A percentile compares a stretch with the other conserved stretches of the same genome.
phyloP scores from a whole-genome alignment of 2,888 invertebrate genomes.

The Dryobota labecula region DNA sequence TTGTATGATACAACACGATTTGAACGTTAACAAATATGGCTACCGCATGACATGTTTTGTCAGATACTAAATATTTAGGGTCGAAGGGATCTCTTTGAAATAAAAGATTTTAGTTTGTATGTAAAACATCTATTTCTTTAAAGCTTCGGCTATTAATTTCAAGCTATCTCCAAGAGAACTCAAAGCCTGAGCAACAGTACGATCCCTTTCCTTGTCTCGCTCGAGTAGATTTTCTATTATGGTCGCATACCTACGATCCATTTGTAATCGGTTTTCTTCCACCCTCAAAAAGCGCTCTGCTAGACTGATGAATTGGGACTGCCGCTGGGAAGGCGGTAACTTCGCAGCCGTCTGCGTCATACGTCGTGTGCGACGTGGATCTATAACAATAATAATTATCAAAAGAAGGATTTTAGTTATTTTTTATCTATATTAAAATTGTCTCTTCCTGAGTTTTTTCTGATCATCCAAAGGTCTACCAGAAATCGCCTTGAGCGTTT shows the following conservation, averaged over 20 bases:
- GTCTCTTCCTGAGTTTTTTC: not conserved
- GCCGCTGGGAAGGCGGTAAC: not conserved
- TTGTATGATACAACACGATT: too few relatives aligned
- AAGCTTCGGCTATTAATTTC: conserved; percentile 9
- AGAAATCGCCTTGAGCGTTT: not conserved
- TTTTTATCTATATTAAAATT: too few relatives aligned
- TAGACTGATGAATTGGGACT: conserved; percentile 2
- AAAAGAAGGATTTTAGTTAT: not conserved
- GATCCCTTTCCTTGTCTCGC: conserved; percentile 9
- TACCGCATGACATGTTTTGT: not conserved
- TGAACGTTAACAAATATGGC: not conserved
- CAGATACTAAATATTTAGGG: not conserved
- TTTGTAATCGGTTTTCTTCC: conserved; percentile 12
- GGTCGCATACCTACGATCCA: conserved; percentile 13
- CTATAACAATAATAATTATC: not conserved
- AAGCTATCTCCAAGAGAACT: conserved; percentile 5
- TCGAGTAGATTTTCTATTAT: conserved; percentile 15
- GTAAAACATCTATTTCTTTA: conserved; percentile 10
- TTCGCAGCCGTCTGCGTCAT: not conserved
- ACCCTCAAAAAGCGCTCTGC: conserved; percentile 8
- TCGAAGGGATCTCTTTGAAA: not conserved
- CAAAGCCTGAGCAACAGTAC: conserved; percentile 4
- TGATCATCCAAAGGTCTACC: not conserved
- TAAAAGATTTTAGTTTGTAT: not conserved
- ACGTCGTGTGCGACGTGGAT: not conserved